phyloP scores from a whole-genome alignment of 2,797 vertebrate genomes.

The Pelobates cultripes region DNA sequence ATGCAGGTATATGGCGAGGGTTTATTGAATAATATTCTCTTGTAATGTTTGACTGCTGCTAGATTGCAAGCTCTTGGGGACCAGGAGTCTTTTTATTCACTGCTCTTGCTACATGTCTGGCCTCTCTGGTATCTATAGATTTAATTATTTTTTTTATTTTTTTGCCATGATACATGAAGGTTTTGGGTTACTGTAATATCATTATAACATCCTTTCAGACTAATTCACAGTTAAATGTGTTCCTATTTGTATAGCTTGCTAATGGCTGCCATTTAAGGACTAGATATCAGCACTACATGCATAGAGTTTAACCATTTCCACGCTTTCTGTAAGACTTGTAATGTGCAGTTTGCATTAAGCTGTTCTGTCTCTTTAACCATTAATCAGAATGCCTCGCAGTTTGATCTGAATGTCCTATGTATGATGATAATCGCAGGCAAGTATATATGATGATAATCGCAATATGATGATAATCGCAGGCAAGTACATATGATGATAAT shows the following conservation, averaged over 20 bases:
- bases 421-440: too few species aligned
- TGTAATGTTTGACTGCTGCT: neutral
- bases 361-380: too few species aligned
- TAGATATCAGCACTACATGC: constrained; percentile 5
- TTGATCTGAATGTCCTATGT: too few species aligned
- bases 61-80: constrained; percentile 3
- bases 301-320: constrained; percentile 12
- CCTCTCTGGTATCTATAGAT: neutral
- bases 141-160: too few species aligned
- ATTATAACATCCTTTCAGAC: constrained; percentile 25
- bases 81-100: neutral
- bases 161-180: constrained; percentile 1
- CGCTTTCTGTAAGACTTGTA: neutral
- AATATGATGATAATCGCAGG: too few species aligned
- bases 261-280: constrained; percentile 15
- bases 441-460: too few species aligned
- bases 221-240: constrained; percentile 8
- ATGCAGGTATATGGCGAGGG: too few species aligned
- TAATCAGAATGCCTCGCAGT: too few species aligned
- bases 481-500: too few species aligned
- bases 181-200: constrained; percentile 13
- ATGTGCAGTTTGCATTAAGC: too few species aligned
- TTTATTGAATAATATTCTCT: neutral
- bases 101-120: neutral
- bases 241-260: constrained; percentile 28